These are phyloP conservation scores for Psittacula derbiana DNA, from an alignment of 2,797 vertebrate genomes.

Conservation along the genomic window DNA sequence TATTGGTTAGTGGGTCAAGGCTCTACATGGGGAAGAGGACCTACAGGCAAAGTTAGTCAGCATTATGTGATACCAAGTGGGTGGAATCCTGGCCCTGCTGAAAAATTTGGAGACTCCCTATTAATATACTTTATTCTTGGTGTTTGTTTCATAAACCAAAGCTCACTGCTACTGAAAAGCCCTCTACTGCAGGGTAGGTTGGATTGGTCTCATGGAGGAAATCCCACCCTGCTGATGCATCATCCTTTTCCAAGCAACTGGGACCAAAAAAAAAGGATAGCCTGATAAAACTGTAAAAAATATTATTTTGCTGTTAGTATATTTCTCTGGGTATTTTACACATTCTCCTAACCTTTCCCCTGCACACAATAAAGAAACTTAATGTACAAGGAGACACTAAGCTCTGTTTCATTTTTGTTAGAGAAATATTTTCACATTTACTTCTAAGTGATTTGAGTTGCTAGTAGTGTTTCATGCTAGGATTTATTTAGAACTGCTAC, in stretches of 20 bases:
- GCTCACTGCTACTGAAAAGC: not conserved
- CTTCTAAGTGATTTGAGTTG: not conserved
- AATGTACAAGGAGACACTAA: not conserved
- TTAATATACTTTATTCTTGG: not conserved
- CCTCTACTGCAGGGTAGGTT: not conserved
- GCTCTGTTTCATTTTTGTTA: not conserved
- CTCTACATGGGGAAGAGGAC: not conserved
- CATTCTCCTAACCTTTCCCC: not conserved
- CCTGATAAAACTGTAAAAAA: not conserved
- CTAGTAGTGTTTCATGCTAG: not conserved
- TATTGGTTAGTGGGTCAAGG: not conserved
- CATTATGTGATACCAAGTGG: accelerated
- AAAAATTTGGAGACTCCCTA: not conserved
- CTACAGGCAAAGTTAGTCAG: not conserved
- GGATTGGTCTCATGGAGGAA: not conserved
- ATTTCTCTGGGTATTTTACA: not conserved
- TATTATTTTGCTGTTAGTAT: not conserved
- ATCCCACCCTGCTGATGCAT: not conserved
- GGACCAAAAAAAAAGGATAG: not conserved
- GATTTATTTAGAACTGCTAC: not conserved
- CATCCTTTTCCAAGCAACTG: not conserved
- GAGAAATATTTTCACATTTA: not conserved
- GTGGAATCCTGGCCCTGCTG: not conserved
- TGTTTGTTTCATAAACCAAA: not conserved
- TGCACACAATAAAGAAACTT: not conserved